These are phyloP conservation scores for Piprites chloris DNA, from an alignment of 2,113 vertebrate genomes.

Conservation along the genomic window DNA sequence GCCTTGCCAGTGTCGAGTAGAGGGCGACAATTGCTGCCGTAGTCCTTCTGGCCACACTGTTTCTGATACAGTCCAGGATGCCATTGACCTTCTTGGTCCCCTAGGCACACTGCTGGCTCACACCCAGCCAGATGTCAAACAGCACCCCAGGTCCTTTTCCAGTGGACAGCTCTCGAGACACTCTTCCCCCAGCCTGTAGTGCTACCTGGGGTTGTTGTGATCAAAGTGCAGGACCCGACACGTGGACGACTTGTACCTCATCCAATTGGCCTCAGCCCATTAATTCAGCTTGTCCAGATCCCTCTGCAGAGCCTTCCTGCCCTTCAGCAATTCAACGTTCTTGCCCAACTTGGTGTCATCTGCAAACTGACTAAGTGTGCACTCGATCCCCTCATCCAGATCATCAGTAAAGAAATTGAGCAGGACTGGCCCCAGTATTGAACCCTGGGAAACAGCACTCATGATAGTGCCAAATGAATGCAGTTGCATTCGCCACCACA, in stretches of 20 bases:
- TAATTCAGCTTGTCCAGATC: neutral
- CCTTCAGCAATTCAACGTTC: neutral
- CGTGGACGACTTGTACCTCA: neutral
- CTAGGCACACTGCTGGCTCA: neutral
- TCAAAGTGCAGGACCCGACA: neutral
- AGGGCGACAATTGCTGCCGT: neutral
- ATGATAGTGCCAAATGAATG: neutral
- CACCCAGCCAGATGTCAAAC: neutral
- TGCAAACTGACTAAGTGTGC: neutral
- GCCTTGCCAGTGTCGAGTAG: neutral
- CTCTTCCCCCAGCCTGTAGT: neutral
- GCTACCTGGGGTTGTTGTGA: neutral
- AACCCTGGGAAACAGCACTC: neutral
- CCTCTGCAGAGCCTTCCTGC: neutral
- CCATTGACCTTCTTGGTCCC: neutral
- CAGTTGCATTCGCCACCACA: neutral
- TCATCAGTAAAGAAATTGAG: neutral
- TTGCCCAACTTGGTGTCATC: neutral
- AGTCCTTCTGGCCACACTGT: neutral
- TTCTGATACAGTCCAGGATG: neutral
- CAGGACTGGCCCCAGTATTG: neutral
- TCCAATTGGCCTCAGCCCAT: neutral
- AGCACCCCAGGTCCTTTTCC: neutral
- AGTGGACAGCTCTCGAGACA: neutral
- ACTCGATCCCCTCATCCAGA: neutral